These are phyloP conservation scores for Palloptera scutellata DNA, from an alignment of 2,888 invertebrate genomes.

Conservation along the genomic window DNA sequence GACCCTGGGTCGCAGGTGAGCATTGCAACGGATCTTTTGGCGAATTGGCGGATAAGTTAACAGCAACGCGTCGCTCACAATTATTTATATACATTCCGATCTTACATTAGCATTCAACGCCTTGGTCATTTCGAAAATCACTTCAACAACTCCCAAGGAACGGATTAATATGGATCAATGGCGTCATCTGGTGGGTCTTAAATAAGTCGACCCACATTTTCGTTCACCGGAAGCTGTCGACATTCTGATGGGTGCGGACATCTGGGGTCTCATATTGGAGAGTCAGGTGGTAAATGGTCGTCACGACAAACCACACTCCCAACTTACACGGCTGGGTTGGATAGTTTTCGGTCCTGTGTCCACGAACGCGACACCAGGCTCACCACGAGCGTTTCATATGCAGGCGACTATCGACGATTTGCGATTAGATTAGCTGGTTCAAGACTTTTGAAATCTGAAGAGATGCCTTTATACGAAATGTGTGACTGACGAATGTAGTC, in stretches of 20 bases:
- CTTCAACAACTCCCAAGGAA: constrained; percentile 7
- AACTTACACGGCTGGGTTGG: constrained; percentile 15
- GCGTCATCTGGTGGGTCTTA: not conserved
- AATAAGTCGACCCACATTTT: constrained; percentile 5
- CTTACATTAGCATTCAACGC: not conserved
- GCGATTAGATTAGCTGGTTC: no score
- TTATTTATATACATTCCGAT: not conserved
- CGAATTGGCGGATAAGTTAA: not conserved
- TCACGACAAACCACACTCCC: constrained; percentile 8
- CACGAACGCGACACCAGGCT: not conserved
- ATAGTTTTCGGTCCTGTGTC: constrained; percentile 10
- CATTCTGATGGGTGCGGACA: constrained; percentile 12
- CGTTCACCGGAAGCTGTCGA: constrained; percentile 8
- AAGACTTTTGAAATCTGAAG: not conserved
- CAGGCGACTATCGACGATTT: no score
- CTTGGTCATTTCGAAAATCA: not conserved
- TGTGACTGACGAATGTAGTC: not conserved
- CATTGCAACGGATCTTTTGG: constrained; percentile 27
- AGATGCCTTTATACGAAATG: not conserved
- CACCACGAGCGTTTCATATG: no score
- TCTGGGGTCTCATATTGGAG: constrained; percentile 15
- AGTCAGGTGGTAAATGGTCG: not conserved
- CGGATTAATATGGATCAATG: not conserved
- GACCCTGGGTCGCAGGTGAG: constrained; percentile 35
- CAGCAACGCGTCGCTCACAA: not conserved